phyloP scores from a whole-genome alignment of 2,888 invertebrate genomes.

The Drosophila fungiperda region DNA sequence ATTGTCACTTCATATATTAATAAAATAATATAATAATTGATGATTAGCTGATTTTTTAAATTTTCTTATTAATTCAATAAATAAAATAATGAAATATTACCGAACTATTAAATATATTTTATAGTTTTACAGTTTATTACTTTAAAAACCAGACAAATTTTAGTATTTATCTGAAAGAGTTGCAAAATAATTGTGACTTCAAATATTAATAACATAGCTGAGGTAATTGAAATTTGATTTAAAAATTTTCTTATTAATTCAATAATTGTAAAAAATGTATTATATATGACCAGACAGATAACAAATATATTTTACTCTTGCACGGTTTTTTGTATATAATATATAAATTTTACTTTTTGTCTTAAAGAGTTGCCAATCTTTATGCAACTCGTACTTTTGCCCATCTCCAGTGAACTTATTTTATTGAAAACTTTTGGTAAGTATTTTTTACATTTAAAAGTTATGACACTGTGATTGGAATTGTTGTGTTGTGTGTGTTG shows the following conservation, averaged over 20 bases:
- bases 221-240: too few species aligned
- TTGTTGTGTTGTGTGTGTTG: constrained; percentile 16
- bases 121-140: neutral
- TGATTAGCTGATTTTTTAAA: neutral
- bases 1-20: neutral
- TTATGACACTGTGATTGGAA: constrained; percentile 43
- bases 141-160: neutral
- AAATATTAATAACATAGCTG: too few species aligned
- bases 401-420: constrained; percentile 4
- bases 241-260: too few species aligned
- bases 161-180: neutral
- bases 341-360: neutral
- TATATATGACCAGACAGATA: too few species aligned
- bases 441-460: constrained; percentile 30
- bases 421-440: constrained; percentile 2
- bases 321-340: neutral
- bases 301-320: too few species aligned
- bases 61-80: neutral
- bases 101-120: neutral
- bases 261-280: too few species aligned
- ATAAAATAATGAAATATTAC: neutral
- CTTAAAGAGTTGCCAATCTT: neutral
- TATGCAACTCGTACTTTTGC: neutral
- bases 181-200: neutral
- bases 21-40: too few species aligned